Conservation (phyloP, 2,888 invertebrate species). For the Napeogenes sylphis region DNA sequence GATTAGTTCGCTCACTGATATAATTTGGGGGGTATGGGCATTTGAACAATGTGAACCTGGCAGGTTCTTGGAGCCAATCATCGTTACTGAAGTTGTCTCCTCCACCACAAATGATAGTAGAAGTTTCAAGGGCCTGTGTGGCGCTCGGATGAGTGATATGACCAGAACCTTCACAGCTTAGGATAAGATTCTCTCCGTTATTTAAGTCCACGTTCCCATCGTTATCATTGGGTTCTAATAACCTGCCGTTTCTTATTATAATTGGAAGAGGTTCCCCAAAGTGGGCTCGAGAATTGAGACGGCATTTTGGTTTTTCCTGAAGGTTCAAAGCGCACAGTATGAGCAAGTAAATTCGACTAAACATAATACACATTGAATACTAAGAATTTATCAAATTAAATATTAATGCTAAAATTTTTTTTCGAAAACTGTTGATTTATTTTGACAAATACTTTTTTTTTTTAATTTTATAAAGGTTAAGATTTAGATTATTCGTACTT, state of each 20-base stretch:
- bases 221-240: constrained; percentile 57
- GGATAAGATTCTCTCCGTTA: constrained; percentile 49
- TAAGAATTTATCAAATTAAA: not conserved
- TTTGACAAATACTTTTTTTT: constrained; percentile 2
- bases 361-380: constrained; percentile 37
- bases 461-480: not conserved
- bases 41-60: constrained; percentile 47
- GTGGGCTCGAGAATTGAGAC: constrained; percentile 49
- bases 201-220: constrained; percentile 52
- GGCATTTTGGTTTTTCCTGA: constrained; percentile 47
- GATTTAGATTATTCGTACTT: no score
- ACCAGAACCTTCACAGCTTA: constrained; percentile 57
- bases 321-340: constrained; percentile 54
- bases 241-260: constrained; percentile 48
- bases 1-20: constrained; percentile 47
- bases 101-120: constrained; percentile 49
- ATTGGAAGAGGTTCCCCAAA: constrained; percentile 61
- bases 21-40: constrained; percentile 51
- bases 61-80: constrained; percentile 50
- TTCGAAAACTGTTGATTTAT: not conserved
- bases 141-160: constrained; percentile 49
- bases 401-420: no score
- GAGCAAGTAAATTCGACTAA: constrained; percentile 45
- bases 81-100: constrained; percentile 55
- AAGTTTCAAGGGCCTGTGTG: constrained; percentile 38